Evolutionary conservation across 2,113 vertebrate genomes (phyloP).

Genomic region (Nycticryphes semicollaris): DNA sequence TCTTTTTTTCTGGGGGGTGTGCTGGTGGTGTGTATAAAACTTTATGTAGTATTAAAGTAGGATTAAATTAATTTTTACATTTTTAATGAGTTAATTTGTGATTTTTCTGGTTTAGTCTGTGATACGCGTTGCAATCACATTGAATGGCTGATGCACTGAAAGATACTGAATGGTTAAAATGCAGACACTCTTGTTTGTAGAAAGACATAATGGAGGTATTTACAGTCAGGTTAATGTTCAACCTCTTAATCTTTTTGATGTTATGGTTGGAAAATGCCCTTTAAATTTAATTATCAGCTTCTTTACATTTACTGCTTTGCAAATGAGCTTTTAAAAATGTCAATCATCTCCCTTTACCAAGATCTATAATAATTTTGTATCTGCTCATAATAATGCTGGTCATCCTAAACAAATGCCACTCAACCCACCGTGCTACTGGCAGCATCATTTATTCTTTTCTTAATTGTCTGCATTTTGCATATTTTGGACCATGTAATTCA

Average conservation of each 20-base stretch:
- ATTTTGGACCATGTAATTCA: neutral
- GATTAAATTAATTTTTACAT: neutral
- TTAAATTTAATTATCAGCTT: slow-evolving; percentile 37
- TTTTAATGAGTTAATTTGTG: neutral
- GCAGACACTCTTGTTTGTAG: neutral
- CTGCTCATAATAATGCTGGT: neutral
- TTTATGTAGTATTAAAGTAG: neutral
- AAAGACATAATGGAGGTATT: neutral
- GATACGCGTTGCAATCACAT: neutral
- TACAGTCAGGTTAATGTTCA: slow-evolving; percentile 8
- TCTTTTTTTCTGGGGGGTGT: neutral
- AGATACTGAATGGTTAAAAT: neutral
- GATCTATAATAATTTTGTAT: neutral
- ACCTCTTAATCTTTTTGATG: slow-evolving; percentile 13
- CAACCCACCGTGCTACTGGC: neutral
- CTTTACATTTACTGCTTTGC: neutral
- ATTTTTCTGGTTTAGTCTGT: neutral
- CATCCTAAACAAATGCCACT: neutral
- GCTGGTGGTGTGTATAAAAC: neutral
- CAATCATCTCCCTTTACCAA: neutral
- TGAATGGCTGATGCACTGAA: neutral
- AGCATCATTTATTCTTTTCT: neutral
- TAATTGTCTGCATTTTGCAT: neutral
- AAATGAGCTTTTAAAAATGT: slow-evolving; percentile 13
- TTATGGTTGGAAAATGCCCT: neutral